These are phyloP conservation scores for Streblospio benedicti DNA, from an alignment of 1,140 invertebrate species.

Conservation along the genomic window DNA sequence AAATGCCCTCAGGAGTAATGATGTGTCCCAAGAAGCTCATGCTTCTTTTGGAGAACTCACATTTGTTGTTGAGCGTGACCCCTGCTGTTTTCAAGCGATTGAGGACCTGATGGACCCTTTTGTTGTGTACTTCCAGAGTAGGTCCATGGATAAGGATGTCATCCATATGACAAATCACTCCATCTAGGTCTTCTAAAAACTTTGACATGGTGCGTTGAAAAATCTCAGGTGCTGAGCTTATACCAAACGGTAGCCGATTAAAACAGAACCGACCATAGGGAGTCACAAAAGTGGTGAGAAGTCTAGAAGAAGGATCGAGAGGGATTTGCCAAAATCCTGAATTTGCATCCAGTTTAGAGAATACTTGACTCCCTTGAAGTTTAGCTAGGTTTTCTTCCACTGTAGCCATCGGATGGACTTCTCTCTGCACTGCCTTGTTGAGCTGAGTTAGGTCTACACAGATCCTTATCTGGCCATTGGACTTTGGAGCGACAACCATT, in stretches of 20 bases:
- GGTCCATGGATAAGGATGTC: slow-evolving; percentile 11
- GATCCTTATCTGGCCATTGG: slow-evolving; percentile 11
- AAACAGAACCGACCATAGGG: slow-evolving; percentile 19
- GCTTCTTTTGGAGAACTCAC: slow-evolving; percentile 7
- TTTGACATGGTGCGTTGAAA: slow-evolving; percentile 17
- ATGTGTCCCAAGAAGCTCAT: slow-evolving; percentile 19
- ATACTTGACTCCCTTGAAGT: slow-evolving; percentile 2
- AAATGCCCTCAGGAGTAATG: slow-evolving; percentile 16
- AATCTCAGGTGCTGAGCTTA: slow-evolving; percentile 17
- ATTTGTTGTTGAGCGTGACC: slow-evolving; percentile 22
- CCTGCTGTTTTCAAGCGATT: slow-evolving; percentile 7
- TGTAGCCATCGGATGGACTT: slow-evolving; percentile 2
- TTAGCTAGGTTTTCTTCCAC: slow-evolving; percentile 9
- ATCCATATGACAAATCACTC: slow-evolving; percentile 16
- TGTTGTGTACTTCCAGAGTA: neutral
- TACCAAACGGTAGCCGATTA: slow-evolving; percentile 21
- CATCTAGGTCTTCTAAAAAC: slow-evolving; percentile 1
- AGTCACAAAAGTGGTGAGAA: slow-evolving; percentile 27
- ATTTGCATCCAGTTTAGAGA: slow-evolving; percentile 22
- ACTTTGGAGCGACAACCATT: slow-evolving; percentile 14
- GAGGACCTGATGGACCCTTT: slow-evolving; percentile 9
- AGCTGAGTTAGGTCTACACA: slow-evolving; percentile 10
- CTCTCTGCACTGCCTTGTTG: slow-evolving; percentile 9
- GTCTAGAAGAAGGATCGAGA: slow-evolving; percentile 7
- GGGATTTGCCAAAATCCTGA: slow-evolving; percentile 25